These are phyloP conservation scores for Harlomillsia oculata DNA, from an alignment of 1,140 invertebrate genomes.

Conservation along the genomic window DNA sequence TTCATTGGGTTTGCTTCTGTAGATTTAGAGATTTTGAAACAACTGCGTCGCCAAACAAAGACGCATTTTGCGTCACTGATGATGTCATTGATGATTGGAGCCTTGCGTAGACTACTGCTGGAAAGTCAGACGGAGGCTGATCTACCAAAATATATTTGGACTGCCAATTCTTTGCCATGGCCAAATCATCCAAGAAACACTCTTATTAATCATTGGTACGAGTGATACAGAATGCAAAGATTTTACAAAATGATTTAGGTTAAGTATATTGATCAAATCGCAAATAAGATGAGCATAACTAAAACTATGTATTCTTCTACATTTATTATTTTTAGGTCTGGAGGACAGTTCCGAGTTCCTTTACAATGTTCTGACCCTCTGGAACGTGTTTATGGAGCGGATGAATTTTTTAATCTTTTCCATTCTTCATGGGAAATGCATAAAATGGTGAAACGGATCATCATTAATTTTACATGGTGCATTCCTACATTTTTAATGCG, in stretches of 20 bases:
- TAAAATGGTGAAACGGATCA: constrained; percentile 13
- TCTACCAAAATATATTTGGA: constrained; percentile 15
- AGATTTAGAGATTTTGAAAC: constrained; percentile 15
- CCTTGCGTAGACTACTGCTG: constrained; percentile 8
- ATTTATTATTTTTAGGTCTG: constrained; percentile 9
- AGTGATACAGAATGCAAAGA: background rate
- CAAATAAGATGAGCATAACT: background rate
- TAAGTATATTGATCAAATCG: background rate
- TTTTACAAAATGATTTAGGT: background rate
- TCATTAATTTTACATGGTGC: constrained; percentile 11
- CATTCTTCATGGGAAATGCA: constrained; percentile 15
- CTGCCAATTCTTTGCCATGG: constrained; percentile 21
- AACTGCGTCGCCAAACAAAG: constrained; percentile 10
- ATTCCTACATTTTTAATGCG: constrained; percentile 8
- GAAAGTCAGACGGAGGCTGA: background rate
- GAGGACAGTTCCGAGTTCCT: constrained; percentile 17
- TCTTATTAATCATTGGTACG: constrained; percentile 26
- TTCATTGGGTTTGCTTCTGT: constrained; percentile 10
- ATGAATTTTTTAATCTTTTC: constrained; percentile 10
- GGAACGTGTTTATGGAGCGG: constrained; percentile 16
- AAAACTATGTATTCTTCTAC: background rate
- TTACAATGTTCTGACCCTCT: constrained; percentile 10
- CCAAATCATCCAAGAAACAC: constrained; percentile 21
- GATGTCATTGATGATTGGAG: constrained; percentile 20
- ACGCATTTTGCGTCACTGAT: constrained; percentile 21